These are phyloP conservation scores for Lichenostomus cassidix DNA, from an alignment of 2,113 vertebrate genomes.

Conservation along the genomic window DNA sequence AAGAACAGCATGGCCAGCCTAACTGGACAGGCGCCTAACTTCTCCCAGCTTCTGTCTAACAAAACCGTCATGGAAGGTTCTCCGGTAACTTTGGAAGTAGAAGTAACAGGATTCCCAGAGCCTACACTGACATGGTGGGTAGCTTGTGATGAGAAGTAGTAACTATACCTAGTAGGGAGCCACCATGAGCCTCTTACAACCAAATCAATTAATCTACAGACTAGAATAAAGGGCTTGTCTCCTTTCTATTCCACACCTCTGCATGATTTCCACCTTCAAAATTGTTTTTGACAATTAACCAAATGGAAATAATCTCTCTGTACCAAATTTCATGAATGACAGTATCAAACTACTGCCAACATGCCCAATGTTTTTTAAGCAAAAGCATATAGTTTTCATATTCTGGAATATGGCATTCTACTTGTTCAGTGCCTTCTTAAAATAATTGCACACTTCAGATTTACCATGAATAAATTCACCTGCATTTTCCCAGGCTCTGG, in stretches of 20 bases:
- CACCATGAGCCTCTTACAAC: neutral
- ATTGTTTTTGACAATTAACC: neutral
- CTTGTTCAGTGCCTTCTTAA: neutral
- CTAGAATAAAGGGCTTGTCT: conserved; percentile 1
- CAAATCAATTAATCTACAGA: conserved; percentile 12
- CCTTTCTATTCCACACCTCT: neutral
- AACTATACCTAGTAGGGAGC: neutral
- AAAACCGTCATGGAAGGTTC: conserved; percentile 88
- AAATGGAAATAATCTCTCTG: neutral
- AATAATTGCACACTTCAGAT: neutral
- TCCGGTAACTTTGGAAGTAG: conserved; percentile 94
- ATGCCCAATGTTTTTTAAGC: neutral
- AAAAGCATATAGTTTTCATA: neutral
- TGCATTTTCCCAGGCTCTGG: neutral
- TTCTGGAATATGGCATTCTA: conserved; percentile 34
- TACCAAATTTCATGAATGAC: neutral
- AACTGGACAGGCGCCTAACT: conserved; percentile 80
- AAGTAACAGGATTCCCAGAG: conserved; percentile 90
- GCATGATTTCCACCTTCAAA: conserved; percentile 27
- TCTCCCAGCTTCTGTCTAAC: conserved; percentile 88
- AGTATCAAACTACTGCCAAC: neutral
- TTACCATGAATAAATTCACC: neutral
- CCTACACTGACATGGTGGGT: conserved; percentile 95
- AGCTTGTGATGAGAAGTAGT: conserved; percentile 83
- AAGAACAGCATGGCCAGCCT: conserved; percentile 79